phyloP scores from a whole-genome alignment of 2,888 invertebrate genomes.

The Sarcophaga rosellei region DNA sequence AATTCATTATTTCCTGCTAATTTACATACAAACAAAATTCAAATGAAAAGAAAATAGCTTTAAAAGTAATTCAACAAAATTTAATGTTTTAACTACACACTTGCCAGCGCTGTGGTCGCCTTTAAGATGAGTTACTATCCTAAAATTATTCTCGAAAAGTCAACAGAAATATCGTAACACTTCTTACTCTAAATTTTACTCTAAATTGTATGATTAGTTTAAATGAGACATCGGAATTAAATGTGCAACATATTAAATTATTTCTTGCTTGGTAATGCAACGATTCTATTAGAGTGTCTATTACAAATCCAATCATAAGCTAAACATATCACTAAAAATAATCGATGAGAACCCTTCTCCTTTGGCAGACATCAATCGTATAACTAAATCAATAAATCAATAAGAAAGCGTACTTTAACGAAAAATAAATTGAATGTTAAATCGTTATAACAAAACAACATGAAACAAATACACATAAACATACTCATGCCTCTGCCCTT shows the following conservation, averaged over 20 bases:
- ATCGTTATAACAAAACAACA: slow-evolving; percentile 54
- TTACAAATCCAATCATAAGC: too few species aligned
- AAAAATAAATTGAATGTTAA: slow-evolving; percentile 61
- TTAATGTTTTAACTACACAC: slow-evolving; percentile 8
- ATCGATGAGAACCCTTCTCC: background rate
- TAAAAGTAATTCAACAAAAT: slow-evolving; percentile 51
- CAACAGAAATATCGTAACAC: too few species aligned
- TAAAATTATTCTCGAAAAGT: too few species aligned
- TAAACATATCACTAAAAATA: too few species aligned
- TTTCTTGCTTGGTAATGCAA: too few species aligned
- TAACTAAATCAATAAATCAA: slow-evolving; percentile 34
- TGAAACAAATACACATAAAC: slow-evolving; percentile 37
- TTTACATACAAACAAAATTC: slow-evolving; percentile 57
- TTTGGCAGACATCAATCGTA: background rate
- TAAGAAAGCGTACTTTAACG: slow-evolving; percentile 40
- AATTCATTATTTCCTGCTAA: slow-evolving; percentile 51
- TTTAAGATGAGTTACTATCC: too few species aligned
- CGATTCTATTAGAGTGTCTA: too few species aligned
- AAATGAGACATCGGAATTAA: too few species aligned
- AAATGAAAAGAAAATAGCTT: slow-evolving; percentile 3
- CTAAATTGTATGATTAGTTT: too few species aligned
- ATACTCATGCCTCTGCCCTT: too few species aligned
- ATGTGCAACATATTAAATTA: too few species aligned
- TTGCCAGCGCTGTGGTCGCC: background rate
- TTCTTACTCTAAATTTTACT: too few species aligned